A percentile compares a stretch with the other conserved stretches of the same genome.
These are phyloP conservation scores for Syrista parreyssii DNA, from an alignment of 2,888 invertebrate species.

Conservation along the genomic window DNA sequence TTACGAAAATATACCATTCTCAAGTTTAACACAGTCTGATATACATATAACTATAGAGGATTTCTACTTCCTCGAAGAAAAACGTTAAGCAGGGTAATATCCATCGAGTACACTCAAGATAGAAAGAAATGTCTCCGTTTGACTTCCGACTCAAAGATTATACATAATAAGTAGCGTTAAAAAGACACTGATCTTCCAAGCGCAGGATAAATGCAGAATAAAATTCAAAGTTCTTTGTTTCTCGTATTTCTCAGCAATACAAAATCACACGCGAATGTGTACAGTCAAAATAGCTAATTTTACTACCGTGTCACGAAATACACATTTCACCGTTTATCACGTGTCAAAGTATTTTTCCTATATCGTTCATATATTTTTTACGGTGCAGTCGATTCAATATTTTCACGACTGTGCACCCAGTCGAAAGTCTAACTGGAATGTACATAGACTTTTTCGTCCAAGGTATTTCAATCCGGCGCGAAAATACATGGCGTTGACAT, in stretches of 20 bases:
- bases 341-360: neutral
- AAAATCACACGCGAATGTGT: neutral
- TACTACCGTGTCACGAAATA: neutral
- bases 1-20: neutral
- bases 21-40: neutral
- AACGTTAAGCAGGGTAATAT: neutral
- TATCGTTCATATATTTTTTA: neutral
- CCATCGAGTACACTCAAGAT: neutral
- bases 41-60: neutral
- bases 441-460: neutral
- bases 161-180: neutral
- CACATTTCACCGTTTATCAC: neutral
- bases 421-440: neutral
- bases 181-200: neutral
- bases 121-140: neutral
- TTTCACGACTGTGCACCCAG: too few species aligned
- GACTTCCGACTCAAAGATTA: neutral
- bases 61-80: neutral
- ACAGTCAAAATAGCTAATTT: neutral
- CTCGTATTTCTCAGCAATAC: neutral
- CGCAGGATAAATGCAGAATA: neutral
- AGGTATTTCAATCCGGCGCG: neutral
- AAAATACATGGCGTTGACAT: neutral
- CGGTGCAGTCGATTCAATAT: too few species aligned
- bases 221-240: neutral